Evolutionary conservation across 1,140 invertebrate species (phyloP).

Genomic region (Ganaspis sp.): DNA sequence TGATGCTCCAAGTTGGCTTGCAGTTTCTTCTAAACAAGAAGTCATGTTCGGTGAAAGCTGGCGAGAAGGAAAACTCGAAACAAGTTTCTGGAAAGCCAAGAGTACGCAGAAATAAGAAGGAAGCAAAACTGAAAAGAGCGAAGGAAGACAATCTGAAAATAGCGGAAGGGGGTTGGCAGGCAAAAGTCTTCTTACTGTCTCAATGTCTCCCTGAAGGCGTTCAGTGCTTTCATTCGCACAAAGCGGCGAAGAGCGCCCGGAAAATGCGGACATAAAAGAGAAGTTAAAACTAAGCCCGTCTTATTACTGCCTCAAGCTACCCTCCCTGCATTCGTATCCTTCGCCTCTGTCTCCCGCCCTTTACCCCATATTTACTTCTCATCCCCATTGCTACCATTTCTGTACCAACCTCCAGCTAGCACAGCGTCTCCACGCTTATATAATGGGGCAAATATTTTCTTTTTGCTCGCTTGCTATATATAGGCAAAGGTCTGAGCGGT

Average conservation of each 20-base stretch:
- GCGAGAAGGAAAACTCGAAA: slow-evolving; percentile 35
- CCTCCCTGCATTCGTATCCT: slow-evolving; percentile 49
- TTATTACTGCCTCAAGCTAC: slow-evolving; percentile 76
- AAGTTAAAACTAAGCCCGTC: slow-evolving; percentile 77
- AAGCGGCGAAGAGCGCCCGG: slow-evolving; percentile 65
- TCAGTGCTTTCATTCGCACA: slow-evolving; percentile 75
- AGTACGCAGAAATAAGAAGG: slow-evolving; percentile 42
- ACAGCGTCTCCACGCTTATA: slow-evolving; percentile 44
- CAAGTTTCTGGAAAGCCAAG: slow-evolving; percentile 47
- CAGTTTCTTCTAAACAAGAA: not conserved
- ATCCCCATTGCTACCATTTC: slow-evolving; percentile 15
- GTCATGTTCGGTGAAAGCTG: not conserved
- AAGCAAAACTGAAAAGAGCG: slow-evolving; percentile 37
- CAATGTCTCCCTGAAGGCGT: slow-evolving; percentile 76
- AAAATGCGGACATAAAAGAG: slow-evolving; percentile 76
- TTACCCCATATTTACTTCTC: slow-evolving; percentile 25
- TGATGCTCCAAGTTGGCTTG: not conserved
- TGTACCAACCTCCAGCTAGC: not conserved
- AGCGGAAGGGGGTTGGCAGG: slow-evolving; percentile 41
- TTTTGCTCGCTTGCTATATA: slow-evolving; percentile 59
- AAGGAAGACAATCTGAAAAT: slow-evolving; percentile 35
- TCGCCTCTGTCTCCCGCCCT: slow-evolving; percentile 40
- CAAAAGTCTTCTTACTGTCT: slow-evolving; percentile 69
- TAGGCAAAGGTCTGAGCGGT: slow-evolving; percentile 26
- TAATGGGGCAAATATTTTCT: slow-evolving; percentile 73